Evolutionary conservation across 2,888 invertebrate genomes (phyloP), one percentile per base, ranked within the genome.

Genomic region (Himalopsyche anomala): DNA sequence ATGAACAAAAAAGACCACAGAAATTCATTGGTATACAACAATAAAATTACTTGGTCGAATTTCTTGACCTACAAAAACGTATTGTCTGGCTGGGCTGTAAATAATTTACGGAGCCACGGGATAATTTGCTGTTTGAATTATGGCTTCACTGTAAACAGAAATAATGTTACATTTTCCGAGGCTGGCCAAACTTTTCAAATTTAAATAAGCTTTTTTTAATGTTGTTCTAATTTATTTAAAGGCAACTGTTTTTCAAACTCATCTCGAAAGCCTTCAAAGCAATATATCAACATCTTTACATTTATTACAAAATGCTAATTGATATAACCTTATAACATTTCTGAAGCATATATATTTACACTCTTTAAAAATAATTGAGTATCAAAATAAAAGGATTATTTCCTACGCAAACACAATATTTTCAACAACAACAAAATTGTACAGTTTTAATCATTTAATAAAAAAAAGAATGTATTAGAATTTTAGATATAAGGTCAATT

Each of bases 71-170:
- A 87, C 85, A 85, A 85, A 84, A 84, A 80, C 45, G 82, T 62
- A 87, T 85, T 87, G 87, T 87, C 80, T 56, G 83, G 28, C 80
- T 82, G 15, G 80, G 84, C 80, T 80, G 80, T 82, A 86, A 86
- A 86, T 86, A 86, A 84, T 80, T 55, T 62, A 84, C n/a, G 36
- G 45, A 42, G 62, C 42, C 40, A 69, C 62, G 87, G 81, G 85
- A 84, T 87, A 84, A 87, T 86, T 87, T 84, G 80, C 86, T 79
- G 45, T 84, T 82, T 86, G 86, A 86, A 83, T 81, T 86, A 87
- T 86, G 86, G 80, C 81, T 12, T 56, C 80, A 74, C 15, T 56
- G 80, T 55, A 42, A 19, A 85, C 80, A 56, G 82, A 74, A 74
- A 74, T 74, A 36, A 74, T 74, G 38, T 74, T 74, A 74, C 28